Conservation (phyloP, 2,113 vertebrate genomes). For the Pogonocichla stellata region DNA sequence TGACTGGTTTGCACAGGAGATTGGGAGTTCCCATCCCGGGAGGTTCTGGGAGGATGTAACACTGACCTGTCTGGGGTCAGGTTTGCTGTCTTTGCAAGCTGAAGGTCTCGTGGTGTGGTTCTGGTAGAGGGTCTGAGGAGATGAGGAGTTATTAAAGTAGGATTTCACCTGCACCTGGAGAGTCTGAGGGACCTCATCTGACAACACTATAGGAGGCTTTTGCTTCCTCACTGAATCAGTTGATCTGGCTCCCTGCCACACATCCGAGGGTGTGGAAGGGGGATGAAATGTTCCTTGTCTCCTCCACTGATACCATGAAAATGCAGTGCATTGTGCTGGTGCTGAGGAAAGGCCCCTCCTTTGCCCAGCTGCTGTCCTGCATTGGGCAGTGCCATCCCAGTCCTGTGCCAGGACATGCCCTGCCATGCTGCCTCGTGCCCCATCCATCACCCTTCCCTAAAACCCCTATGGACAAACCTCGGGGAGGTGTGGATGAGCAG, state of each 20-base stretch:
- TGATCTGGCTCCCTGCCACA: background rate
- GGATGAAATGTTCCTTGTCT: background rate
- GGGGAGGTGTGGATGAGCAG: accelerated
- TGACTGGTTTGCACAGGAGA: background rate
- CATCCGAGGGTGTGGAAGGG: background rate
- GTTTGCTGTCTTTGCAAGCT: accelerated
- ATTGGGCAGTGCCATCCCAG: background rate
- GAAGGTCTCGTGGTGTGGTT: background rate
- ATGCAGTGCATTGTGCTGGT: background rate
- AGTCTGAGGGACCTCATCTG: accelerated
- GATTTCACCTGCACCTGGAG: background rate
- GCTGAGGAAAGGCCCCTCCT: background rate
- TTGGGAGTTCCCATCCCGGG: background rate
- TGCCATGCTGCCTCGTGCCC: background rate
- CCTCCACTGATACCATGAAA: background rate
- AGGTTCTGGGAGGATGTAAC: background rate
- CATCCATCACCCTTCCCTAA: background rate
- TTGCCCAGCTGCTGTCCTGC: background rate
- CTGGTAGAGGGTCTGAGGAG: background rate
- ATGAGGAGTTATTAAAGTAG: background rate
- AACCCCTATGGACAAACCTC: accelerated
- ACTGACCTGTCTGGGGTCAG: background rate
- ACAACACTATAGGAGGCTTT: background rate
- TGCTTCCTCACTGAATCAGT: background rate
- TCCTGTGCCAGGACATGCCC: background rate